Evolutionary conservation across 2,113 vertebrate species (phyloP), one percentile per base, ranked within the genome.

Genomic region (Pituophis catenifer): DNA sequence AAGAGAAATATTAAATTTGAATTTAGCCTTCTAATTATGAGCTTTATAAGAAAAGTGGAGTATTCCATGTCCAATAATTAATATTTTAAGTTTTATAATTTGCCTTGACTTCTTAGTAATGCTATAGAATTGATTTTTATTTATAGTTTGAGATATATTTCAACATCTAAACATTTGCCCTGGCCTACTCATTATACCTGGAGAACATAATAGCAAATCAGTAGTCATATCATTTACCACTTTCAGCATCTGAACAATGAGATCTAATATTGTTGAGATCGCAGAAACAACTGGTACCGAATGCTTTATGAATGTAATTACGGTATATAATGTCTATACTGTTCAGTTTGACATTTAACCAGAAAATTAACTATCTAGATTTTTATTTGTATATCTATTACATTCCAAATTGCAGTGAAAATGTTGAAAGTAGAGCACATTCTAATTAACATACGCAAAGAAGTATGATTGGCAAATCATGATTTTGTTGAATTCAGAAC

Each of bases 11-110:
- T 1, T 33, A 58, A 86, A 93, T 91, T 96, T 91, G 65, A 93
- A 95, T 52, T 94, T 98, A 97, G 97, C 98, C 98, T 98, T 98
- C 97, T 98, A 98, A 98, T 97, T 97, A 50, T 96, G 98, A 98
- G 98, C 98, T 98, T 98, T 98, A 98, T 98, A 97, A 97, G 97
- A 97, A 98, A 97, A 97, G 97, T 98, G 98, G 98, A 98, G 98
- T 98, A 98, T 98, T 96, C 75, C 96, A 96, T 97, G 95, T 95
- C 94, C 97, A 93, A 92, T 96, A 96, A 96, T 94, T 96, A 96
- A 95, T 95, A 92, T 93, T 96, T 94, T 94, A 97, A 85, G 62
- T 95, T 38, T 75, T 88, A 11, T 97, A 93, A 95, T 97, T 96
- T 94, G 50, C 26, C 95, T 44, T 44, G 55, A 23, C 53, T 48